Evolutionary conservation across 2,797 vertebrate genomes (phyloP), one percentile per base, ranked within the genome.

Genomic region (Characodon lateralis): DNA sequence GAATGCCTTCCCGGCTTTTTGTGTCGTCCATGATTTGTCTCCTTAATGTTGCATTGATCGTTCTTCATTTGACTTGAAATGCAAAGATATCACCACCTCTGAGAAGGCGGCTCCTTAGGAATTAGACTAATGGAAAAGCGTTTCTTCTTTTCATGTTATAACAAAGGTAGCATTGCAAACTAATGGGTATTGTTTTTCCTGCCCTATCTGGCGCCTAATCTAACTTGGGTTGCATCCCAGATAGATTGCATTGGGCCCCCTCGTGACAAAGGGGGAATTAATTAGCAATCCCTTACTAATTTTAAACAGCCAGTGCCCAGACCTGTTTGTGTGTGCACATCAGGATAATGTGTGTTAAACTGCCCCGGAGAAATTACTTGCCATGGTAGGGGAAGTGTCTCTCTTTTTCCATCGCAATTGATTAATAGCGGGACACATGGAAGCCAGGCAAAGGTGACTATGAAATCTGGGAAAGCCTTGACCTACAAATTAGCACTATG

Each of bases 151-250:
- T 74, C 46, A 51, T 85, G 75, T 89, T 90, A 77, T 84, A 92
- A 92, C 90, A 94, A 89, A 93, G 89, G 91, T 87, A 90, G 86
- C 59, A 39, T 83, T 89, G 77, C 85, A 89, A 92, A 92, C 83
- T 90, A 95, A 94, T 95, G 91, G 89, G 93, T 94, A 94, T 94
- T 94, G 94, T 95, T 94, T 94, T 90, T 89, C 89, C 89, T 90
- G 82, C 83, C 75, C 85, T 91, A 91, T 94, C 90, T 89, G 92
- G 93, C 5, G 83, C 81, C 85, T 93, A 93, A 94, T 95, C 93
- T 93, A 88, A 90, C 87, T 88, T 88, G 92, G 85, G 87, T 90
- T 80, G 87, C 87, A 84, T 87, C 87, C 77, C 84, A 86, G 89
- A 94, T 89, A 94, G 91, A 94, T 94, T 92, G 88, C 87, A 81